A percentile compares a stretch with the other conserved stretches of the same genome.
Evolutionary conservation across 2,797 vertebrate genomes (phyloP).

Genomic region (Halcyon badia): DNA sequence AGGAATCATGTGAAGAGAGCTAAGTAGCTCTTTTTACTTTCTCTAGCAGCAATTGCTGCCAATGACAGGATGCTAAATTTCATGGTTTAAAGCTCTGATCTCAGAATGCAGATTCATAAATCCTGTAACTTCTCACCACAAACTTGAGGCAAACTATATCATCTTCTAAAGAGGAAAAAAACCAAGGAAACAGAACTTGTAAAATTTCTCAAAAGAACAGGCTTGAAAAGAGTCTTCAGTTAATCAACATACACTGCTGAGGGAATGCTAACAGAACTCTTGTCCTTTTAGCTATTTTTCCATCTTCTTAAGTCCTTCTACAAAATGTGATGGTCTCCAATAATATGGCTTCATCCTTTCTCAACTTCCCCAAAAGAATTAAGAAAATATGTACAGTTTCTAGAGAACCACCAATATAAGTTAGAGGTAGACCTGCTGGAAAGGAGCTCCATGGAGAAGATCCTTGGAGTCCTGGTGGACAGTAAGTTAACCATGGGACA

Average conservation of each 20-base stretch:
- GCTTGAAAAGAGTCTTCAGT: neutral
- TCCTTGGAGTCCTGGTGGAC: no score
- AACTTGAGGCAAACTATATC: neutral
- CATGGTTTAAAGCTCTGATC: neutral
- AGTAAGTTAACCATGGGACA: no score
- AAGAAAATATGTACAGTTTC: neutral
- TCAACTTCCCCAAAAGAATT: neutral
- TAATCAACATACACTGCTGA: neutral
- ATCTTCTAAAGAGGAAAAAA: neutral
- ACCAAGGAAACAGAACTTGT: neutral
- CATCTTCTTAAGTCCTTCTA: neutral
- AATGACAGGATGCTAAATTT: neutral
- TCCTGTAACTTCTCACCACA: neutral
- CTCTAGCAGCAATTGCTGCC: neutral
- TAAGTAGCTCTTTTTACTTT: neutral
- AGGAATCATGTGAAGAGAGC: neutral
- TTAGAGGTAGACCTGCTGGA: no score
- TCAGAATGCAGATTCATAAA: neutral
- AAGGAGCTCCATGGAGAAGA: no score
- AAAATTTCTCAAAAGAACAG: neutral
- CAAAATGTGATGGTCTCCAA: neutral
- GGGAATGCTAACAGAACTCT: neutral
- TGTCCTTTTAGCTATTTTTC: neutral
- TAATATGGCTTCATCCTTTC: neutral
- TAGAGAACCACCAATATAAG: neutral